A percentile compares a stretch with the other conserved stretches of the same genome.
Evolutionary conservation across 64 coral and sea anemone genomes (phyloP).

Genomic region (Montipora capricornis): DNA sequence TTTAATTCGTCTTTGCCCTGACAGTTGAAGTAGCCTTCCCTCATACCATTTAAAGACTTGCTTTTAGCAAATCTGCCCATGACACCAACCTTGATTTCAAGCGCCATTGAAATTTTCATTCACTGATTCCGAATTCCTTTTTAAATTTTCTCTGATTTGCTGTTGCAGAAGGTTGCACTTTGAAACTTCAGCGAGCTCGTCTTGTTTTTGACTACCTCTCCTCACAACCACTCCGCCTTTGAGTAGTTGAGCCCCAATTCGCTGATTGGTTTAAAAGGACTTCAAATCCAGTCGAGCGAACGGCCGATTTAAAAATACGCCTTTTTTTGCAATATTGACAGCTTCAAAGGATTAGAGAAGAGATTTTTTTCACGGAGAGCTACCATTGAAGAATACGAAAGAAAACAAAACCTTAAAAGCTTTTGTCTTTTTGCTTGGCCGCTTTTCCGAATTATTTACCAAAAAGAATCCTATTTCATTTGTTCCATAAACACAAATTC

Average conservation of each 20-base stretch:
- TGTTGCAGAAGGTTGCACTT: not conserved
- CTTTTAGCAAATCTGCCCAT: not conserved
- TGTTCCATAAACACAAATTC: too few relatives aligned
- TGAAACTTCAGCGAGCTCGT: not conserved
- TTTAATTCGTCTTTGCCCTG: not conserved
- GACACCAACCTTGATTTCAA: slow-evolving; percentile 20
- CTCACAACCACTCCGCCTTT: not conserved
- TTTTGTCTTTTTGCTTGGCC: slow-evolving; percentile 18
- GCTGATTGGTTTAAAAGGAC: slow-evolving; percentile 33
- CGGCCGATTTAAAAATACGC: not conserved
- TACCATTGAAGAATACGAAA: slow-evolving; percentile 31
- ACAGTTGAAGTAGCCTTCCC: not conserved
- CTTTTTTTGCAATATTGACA: slow-evolving; percentile 44
- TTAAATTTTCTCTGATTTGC: not conserved
- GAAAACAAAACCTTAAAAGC: not conserved
- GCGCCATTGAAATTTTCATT: slow-evolving; percentile 2
- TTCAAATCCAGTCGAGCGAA: not conserved
- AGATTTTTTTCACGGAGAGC: slow-evolving; percentile 47
- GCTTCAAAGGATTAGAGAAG: slow-evolving; percentile 7
- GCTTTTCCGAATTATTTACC: not conserved
- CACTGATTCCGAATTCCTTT: not conserved
- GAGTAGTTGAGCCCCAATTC: not conserved
- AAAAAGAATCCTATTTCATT: not conserved
- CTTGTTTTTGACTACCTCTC: not conserved
- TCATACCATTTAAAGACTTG: not conserved